Conservation (phyloP, 2,888 invertebrate species). For the Melipona bicolor region DNA sequence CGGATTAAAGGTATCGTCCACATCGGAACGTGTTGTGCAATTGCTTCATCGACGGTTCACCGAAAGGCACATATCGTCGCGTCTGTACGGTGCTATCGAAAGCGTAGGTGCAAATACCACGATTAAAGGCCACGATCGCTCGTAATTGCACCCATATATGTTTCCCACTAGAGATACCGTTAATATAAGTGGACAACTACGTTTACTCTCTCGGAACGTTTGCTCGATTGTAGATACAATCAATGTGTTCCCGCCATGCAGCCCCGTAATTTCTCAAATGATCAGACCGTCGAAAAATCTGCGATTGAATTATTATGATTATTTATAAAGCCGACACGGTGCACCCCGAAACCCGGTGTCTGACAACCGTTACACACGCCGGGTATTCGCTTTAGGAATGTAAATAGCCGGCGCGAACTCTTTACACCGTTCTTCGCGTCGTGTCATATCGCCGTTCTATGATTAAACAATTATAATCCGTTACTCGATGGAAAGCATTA, state of each 20-base stretch:
- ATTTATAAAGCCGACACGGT: constrained; percentile 51
- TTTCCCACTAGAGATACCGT: constrained; percentile 66
- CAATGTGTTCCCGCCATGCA: constrained; percentile 30
- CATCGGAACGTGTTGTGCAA: neutral
- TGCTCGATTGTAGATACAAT: constrained; percentile 50
- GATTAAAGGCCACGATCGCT: constrained; percentile 65
- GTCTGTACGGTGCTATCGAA: constrained; percentile 55
- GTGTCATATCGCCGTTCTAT: constrained; percentile 38
- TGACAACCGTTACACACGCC: constrained; percentile 51
- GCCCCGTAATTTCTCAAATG: constrained; percentile 62
- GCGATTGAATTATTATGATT: constrained; percentile 69
- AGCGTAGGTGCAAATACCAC: constrained; percentile 66
- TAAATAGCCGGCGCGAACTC: constrained; percentile 43
- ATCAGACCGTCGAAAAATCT: constrained; percentile 54
- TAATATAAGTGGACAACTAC: constrained; percentile 68
- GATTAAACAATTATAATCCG: constrained; percentile 60
- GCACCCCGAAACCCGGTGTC: constrained; percentile 32
- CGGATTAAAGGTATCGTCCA: neutral
- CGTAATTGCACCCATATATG: constrained; percentile 63
- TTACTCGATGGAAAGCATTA: constrained; percentile 31
- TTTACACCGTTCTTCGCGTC: constrained; percentile 30
- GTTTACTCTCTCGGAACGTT: constrained; percentile 40
- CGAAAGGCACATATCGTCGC: neutral
- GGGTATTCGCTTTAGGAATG: constrained; percentile 43
- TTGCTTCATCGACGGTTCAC: neutral